Evolutionary conservation across 2,113 vertebrate genomes (phyloP).

Genomic region (Kobus ellipsiprymnus): DNA sequence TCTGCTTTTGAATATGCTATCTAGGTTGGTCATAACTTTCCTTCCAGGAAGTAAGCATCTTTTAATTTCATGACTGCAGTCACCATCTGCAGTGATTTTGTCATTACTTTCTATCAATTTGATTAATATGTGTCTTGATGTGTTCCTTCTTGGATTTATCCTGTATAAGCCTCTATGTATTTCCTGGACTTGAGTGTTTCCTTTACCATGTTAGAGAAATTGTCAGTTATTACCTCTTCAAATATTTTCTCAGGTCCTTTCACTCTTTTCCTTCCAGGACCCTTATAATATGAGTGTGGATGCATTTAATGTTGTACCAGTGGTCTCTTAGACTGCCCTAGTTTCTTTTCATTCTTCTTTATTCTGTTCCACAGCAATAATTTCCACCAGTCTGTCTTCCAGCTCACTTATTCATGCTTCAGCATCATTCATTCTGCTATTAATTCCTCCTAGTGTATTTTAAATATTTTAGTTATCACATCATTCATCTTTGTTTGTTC

Average conservation of each 20-base stretch:
- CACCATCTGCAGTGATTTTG: no score
- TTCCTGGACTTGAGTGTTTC: not conserved
- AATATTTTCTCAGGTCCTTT: not conserved
- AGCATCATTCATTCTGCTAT: not conserved
- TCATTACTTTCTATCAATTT: not conserved
- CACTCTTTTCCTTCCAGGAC: not conserved
- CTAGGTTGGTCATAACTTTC: no score
- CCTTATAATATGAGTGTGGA: not conserved
- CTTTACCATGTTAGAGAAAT: not conserved
- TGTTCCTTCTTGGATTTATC: not conserved
- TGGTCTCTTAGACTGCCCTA: not conserved
- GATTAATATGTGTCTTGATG: not conserved
- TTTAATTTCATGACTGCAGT: no score
- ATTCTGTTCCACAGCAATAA: not conserved
- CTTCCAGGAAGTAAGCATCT: no score
- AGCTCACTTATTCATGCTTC: not conserved
- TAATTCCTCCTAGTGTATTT: not conserved
- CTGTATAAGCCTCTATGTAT: not conserved
- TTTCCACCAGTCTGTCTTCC: not conserved
- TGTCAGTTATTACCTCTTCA: not conserved
- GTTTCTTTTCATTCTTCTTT: not conserved
- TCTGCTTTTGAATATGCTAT: no score
- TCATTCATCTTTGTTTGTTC: not conserved
- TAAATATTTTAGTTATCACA: not conserved
- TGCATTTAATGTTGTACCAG: not conserved